Evolutionary conservation across 2,888 invertebrate genomes (phyloP), one percentile per base, ranked within the genome.

Genomic region (Hecatera dysodea): DNA sequence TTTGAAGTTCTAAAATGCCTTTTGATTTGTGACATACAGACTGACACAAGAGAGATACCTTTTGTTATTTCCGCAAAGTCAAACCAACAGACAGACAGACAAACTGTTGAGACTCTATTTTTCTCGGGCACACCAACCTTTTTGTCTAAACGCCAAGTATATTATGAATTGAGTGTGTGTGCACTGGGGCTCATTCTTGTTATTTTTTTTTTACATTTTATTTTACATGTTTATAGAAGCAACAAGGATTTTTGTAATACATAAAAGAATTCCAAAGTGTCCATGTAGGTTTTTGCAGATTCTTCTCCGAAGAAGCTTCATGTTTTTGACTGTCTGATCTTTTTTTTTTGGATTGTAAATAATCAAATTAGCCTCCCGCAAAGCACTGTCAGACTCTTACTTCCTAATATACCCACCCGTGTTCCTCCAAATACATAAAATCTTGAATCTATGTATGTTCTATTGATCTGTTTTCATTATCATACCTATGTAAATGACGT

Each of bases 31-130:
- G 53, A 29, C 53, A 29, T 53, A 53, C 53, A 53, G 33, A 56
- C 36, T 22, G 36, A 56, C 33, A 36, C 56, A 39, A 56, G 56
- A 22, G 56, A 36, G n/a, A 56, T 56, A 36, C 56, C 56, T 56
- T 56, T 56, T 56, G 36, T 56, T 55, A 55, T 55, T 55, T 55
- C n/a, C 53, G 33, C 53, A 55, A 55, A 55, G 53, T 55, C 53
- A 33, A 55, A 29, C 53, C 19, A 19, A 55, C 53, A 33, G 33
- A 55, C 53, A 55, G 29, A 55, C 53, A 1, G 53, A 55, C 53
- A 55, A 55, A 55, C 33, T 55, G 53, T 55, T 33, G 53, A 33
- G 53, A 55, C 29, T 33, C n/a, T 55, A 29, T 11, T 55, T 52
- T 52, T 52, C 52, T 52, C 52, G 52, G 27, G 27, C 52, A 52